Percentiles rank a stretch among this genome's conserved stretches.
These are phyloP conservation scores for Hylaea fasciaria DNA, from an alignment of 2,888 invertebrate species.

Conservation along the genomic window DNA sequence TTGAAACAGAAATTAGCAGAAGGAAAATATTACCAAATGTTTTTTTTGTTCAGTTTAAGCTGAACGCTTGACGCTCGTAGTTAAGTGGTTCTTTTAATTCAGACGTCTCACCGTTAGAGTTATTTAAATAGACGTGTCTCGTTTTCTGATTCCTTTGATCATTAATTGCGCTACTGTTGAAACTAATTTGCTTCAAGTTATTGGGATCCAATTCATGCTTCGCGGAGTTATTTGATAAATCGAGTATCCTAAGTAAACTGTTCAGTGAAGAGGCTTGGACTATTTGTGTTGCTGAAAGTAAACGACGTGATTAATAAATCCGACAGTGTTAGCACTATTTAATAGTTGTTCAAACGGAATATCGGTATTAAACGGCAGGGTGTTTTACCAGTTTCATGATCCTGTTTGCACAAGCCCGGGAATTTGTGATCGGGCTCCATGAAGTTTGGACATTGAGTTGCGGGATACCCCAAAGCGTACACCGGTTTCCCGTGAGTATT, in stretches of 20 bases:
- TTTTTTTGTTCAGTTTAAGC: neutral
- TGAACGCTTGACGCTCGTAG: too few relatives aligned
- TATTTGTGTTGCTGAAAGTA: conserved; percentile 52
- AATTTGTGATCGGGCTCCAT: conserved; percentile 54
- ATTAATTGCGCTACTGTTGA: conserved; percentile 45
- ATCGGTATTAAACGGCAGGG: conserved; percentile 2
- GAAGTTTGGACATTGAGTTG: conserved; percentile 64
- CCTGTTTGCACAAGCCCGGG: conserved; percentile 55
- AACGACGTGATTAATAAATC: conserved; percentile 32
- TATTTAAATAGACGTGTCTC: conserved; percentile 57
- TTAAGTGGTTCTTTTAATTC: neutral
- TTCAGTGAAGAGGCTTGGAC: conserved; percentile 47
- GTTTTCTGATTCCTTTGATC: conserved; percentile 60
- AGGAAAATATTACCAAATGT: neutral
- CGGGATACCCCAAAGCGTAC: conserved; percentile 68
- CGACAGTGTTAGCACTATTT: conserved; percentile 8
- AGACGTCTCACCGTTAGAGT: conserved; percentile 52
- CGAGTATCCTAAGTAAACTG: conserved; percentile 68
- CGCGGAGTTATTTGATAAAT: conserved; percentile 62
- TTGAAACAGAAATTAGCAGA: neutral
- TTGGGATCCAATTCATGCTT: conserved; percentile 66
- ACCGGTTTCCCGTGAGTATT: conserved; percentile 68
- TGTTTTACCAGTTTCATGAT: conserved; percentile 33
- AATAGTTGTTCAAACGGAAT: conserved; percentile 2
- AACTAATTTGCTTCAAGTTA: conserved; percentile 55